phyloP scores from a whole-genome alignment of 2,797 vertebrate species.

The Pipistrellus pipistrellus region DNA sequence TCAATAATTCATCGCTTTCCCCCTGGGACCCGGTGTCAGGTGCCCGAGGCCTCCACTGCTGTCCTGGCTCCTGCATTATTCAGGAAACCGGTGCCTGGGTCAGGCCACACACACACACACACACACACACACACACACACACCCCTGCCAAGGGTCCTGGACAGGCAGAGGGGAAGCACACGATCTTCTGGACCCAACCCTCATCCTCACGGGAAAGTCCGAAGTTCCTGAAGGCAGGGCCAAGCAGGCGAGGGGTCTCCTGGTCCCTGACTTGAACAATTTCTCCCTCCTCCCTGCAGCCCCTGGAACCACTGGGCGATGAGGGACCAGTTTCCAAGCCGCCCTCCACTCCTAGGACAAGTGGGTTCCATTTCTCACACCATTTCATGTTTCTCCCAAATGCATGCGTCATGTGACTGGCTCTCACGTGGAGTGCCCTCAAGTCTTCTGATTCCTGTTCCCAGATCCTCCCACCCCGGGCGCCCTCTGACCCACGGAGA shows the following conservation, averaged over 20 bases:
- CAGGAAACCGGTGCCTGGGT: conserved; percentile 22
- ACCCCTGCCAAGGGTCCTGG: neutral
- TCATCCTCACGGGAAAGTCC: neutral
- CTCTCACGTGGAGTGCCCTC: neutral
- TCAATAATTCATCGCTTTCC: conserved; percentile 87
- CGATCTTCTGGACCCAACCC: neutral
- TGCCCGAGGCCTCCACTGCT: conserved; percentile 67
- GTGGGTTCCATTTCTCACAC: neutral
- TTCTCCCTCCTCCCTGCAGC: neutral
- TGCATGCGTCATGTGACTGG: neutral
- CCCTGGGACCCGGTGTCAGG: conserved; percentile 77
- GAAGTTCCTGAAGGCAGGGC: neutral
- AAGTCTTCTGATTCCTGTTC: neutral
- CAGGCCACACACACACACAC: neutral
- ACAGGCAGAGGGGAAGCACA: neutral
- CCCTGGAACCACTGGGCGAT: neutral
- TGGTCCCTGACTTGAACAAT: neutral
- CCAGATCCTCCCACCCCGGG: neutral
- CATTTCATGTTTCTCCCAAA: neutral
- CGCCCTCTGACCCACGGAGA: neutral
- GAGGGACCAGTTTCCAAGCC: neutral
- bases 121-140: too few species aligned
- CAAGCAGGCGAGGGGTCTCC: neutral
- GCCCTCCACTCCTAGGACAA: neutral
- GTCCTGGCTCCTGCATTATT: conserved; percentile 81